These are phyloP conservation scores for Ameiurus melas DNA, from an alignment of 2,113 vertebrate genomes.

Conservation along the genomic window DNA sequence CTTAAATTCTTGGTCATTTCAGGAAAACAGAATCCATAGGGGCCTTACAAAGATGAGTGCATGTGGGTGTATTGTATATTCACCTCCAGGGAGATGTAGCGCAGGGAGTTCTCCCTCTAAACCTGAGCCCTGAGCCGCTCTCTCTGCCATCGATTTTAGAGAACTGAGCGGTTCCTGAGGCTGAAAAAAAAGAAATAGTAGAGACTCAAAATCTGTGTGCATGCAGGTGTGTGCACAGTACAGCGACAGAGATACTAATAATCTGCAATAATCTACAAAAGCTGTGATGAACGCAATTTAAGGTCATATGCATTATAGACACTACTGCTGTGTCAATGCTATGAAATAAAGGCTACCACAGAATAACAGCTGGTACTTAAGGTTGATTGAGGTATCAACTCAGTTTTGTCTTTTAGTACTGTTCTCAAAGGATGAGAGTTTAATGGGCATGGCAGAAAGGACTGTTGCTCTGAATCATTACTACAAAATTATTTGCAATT, in stretches of 20 bases:
- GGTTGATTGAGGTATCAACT: background rate
- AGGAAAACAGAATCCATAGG: background rate
- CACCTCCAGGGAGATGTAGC: conserved; percentile 83
- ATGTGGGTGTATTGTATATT: conserved; percentile 19
- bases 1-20: background rate
- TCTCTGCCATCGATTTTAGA: conserved; percentile 88
- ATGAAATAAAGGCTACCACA: background rate
- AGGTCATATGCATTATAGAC: background rate
- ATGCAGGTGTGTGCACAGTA: background rate
- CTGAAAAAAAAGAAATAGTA: conserved; percentile 55
- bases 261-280: background rate
- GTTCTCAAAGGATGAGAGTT: background rate
- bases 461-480: background rate
- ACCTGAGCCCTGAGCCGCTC: conserved; percentile 82
- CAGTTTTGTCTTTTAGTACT: background rate
- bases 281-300: background rate
- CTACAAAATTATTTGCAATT: background rate
- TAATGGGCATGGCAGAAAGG: background rate
- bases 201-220: background rate
- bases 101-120: conserved; percentile 82
- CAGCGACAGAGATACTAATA: background rate
- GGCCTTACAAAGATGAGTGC: background rate
- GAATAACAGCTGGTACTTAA: background rate
- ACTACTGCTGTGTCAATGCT: background rate
- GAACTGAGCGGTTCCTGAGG: conserved; percentile 82